Base-by-base conservation (phyloP, 2,797 vertebrate species). In the Luscinia megarhynchos region DNA sequence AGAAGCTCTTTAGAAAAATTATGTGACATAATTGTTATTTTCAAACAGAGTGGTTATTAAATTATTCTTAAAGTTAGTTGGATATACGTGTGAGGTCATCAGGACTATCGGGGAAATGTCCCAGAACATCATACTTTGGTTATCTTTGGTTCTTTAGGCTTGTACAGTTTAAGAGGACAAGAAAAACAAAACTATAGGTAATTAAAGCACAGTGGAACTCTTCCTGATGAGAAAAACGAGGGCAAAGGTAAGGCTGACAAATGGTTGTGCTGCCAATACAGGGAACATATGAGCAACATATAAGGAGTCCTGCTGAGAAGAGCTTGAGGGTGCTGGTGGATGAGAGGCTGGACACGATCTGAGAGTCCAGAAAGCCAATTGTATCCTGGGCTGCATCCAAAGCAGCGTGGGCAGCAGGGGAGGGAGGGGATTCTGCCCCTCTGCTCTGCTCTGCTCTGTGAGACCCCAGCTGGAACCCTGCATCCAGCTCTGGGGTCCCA, bases 361-460 rank as follows among this genome's bases (percentile, higher is more conserved):
- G 34, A 15, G 21, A 74, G 61, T 30, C 46, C 26, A 53, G 62
- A 61, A 30, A 32, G 18, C 30, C 30, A 23, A 0, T 3, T 0
- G 5, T 43, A 2, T 75, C 17, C n/a, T 74, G n/a, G 21, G 17
- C 40, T 59, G 40, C n/a, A 34, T 46, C 40, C 22, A 48, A 27
- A 54, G 48, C 54, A 54, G 34, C 0, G 0, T 46, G 61, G 30
- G 1, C 41, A 48, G 62, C 34, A 62, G 19, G 26, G 30, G 1
- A 41, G 26, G 34, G 41, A 55, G 27, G 40, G 27, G 22, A 69
- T 89, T 62, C 5, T 68, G 10, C 5, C 15, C 9, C 36, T 68
- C 70, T 68, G 10, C 40, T 61, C 30, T 5, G 2, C 61, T 22
- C 20, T 67, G 26, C 34, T 34, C 34, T 34, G 3, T 50, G 50